phyloP scores from a whole-genome alignment of 2,888 invertebrate genomes.

The Vannuccia rotundouncinata region DNA sequence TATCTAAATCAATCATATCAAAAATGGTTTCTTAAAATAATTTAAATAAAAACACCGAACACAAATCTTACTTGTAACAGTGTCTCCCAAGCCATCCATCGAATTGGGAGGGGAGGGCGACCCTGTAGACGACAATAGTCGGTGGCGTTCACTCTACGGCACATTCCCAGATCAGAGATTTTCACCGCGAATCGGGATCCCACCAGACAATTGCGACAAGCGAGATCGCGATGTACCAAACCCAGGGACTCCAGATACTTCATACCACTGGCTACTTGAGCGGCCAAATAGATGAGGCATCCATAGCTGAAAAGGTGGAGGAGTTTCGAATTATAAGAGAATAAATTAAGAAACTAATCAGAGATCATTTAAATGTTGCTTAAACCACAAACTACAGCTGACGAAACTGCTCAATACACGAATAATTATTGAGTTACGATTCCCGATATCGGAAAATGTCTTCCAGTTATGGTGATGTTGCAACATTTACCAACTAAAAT shows the following conservation, averaged over 20 bases:
- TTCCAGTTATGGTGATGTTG: no score
- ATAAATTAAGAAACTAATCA: no score
- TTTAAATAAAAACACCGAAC: no score
- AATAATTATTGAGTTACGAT: no score
- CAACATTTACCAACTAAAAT: no score
- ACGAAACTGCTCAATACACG: no score
- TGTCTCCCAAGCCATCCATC: slow-evolving; percentile 85
- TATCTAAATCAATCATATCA: no score
- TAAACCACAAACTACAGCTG: no score
- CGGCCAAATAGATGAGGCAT: slow-evolving; percentile 72
- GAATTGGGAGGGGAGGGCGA: slow-evolving; percentile 70
- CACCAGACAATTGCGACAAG: slow-evolving; percentile 77
- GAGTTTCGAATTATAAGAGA: neutral
- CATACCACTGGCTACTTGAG: slow-evolving; percentile 82
- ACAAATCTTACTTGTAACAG: slow-evolving; percentile 60
- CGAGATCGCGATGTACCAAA: slow-evolving; percentile 81
- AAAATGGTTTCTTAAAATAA: no score
- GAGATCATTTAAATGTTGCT: no score
- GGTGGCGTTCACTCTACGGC: slow-evolving; percentile 52
- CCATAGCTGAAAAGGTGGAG: slow-evolving; percentile 65
- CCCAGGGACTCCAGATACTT: slow-evolving; percentile 77
- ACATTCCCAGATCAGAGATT: slow-evolving; percentile 57
- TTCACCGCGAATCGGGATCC: slow-evolving; percentile 68
- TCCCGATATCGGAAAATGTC: no score
- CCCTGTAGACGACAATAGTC: slow-evolving; percentile 79